These are phyloP conservation scores for Anthopleura xanthogrammica DNA, from an alignment of 92 coral and sea anemone species.

Conservation along the genomic window DNA sequence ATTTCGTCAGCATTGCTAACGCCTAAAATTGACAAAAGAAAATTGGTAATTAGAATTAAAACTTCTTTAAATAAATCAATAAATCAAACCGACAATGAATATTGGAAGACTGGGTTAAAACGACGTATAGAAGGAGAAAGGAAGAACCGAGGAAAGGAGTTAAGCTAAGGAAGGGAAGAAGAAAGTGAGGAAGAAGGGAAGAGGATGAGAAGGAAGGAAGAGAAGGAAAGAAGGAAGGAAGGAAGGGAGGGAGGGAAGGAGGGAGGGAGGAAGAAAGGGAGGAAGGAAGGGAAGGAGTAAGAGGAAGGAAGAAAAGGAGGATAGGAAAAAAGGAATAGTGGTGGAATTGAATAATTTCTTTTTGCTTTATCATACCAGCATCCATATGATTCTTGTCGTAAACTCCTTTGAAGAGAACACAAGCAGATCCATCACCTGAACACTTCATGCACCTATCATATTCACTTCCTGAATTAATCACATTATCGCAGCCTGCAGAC, in stretches of 20 bases:
- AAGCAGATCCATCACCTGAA: slow-evolving; percentile 67
- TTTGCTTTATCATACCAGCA: neutral
- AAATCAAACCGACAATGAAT: neutral
- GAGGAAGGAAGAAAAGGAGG: no score
- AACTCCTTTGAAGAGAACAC: slow-evolving; percentile 36
- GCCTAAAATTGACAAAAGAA: neutral
- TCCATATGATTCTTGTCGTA: slow-evolving; percentile 4
- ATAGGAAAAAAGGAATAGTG: no score
- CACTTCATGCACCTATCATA: slow-evolving; percentile 79
- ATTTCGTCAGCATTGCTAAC: slow-evolving; percentile 19
- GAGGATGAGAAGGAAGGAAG: no score
- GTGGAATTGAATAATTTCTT: no score
- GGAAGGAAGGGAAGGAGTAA: no score
- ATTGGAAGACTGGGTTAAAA: neutral
- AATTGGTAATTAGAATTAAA: neutral
- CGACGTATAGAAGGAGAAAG: no score
- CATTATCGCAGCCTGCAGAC: slow-evolving; percentile 80
- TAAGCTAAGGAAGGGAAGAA: no score
- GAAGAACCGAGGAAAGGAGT: no score
- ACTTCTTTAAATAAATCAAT: neutral
- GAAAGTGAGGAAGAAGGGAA: no score
- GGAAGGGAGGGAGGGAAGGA: no score
- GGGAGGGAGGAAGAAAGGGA: no score
- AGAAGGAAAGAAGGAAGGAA: no score
- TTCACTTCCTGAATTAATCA: slow-evolving; percentile 36